These are phyloP conservation scores for Xanthorhoe designata DNA, from an alignment of 2,888 invertebrate genomes.

Conservation along the genomic window DNA sequence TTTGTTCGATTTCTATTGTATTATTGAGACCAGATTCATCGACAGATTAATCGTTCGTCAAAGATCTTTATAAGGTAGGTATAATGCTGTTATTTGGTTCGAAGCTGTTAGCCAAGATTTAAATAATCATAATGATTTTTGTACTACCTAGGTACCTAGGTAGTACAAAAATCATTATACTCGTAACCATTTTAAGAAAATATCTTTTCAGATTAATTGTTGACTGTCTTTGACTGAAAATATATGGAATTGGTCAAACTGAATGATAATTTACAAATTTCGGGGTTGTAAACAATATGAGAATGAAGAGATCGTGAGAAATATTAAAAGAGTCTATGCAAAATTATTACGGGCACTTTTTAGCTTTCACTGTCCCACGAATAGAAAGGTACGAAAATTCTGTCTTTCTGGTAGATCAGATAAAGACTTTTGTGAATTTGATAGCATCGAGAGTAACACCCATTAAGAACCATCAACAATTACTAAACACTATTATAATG, in stretches of 20 bases:
- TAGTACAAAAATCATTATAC: too few relatives aligned
- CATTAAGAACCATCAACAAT: conserved; percentile 5
- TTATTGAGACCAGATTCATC: conserved; percentile 23
- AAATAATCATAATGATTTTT: too few relatives aligned
- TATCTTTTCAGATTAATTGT: background rate
- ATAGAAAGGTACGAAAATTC: conserved; percentile 38
- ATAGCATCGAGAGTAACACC: conserved; percentile 8
- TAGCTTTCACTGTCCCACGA: conserved; percentile 75
- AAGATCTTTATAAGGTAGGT: background rate
- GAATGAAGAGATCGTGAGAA: conserved; percentile 70
- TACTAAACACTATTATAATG: background rate
- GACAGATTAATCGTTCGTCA: background rate
- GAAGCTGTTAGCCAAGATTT: too few relatives aligned
- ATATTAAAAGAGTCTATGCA: conserved; percentile 51
- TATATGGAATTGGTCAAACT: background rate
- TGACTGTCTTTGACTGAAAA: background rate
- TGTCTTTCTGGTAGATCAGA: conserved; percentile 32
- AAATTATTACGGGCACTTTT: conserved; percentile 56
- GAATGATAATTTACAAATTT: background rate
- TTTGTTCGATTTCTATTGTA: conserved; percentile 47
- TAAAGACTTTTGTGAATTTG: conserved; percentile 30
- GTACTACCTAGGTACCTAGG: too few relatives aligned
- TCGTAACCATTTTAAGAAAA: too few relatives aligned
- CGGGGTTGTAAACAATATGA: conserved; percentile 46
- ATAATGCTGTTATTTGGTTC: too few relatives aligned